These are phyloP conservation scores for Chalcosyrphus nemorum DNA, from an alignment of 2,888 invertebrate genomes.

Conservation along the genomic window DNA sequence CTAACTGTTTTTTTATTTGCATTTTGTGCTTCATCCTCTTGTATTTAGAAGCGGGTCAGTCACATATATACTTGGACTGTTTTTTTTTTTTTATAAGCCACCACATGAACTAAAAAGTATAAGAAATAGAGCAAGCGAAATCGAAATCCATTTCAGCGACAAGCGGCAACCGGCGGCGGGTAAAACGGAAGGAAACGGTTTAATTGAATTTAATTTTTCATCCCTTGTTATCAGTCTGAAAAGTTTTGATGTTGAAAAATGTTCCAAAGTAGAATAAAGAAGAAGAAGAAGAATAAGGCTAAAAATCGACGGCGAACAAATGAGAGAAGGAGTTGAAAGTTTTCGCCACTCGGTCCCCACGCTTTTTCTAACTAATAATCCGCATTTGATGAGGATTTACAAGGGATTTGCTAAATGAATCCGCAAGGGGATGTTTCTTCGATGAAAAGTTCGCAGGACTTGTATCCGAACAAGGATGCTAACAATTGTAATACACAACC, in stretches of 20 bases:
- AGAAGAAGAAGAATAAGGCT: not conserved
- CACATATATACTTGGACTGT: not conserved
- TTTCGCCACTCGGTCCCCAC: not conserved
- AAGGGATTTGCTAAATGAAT: conserved; percentile 59
- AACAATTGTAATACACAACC: conserved; percentile 16
- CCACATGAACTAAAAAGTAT: not conserved
- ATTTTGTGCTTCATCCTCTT: conserved; percentile 12
- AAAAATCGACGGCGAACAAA: conserved; percentile 9
- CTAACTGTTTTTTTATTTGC: not conserved
- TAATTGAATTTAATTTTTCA: conserved; percentile 67
- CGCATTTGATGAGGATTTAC: conserved; percentile 65
- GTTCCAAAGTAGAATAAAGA: conserved; percentile 13
- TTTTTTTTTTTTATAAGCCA: not conserved
- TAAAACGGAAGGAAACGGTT: conserved; percentile 45
- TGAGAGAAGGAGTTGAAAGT: conserved; percentile 35
- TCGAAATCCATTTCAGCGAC: not conserved
- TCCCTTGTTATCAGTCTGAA: conserved; percentile 59
- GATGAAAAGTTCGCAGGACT: conserved; percentile 50
- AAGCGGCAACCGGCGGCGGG: not conserved
- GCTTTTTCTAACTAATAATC: conserved; percentile 50
- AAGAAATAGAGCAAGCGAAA: conserved; percentile 4
- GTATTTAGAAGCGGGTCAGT: not conserved
- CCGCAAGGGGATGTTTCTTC: conserved; percentile 8
- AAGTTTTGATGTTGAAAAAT: conserved; percentile 52
- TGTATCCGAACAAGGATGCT: conserved; percentile 28